Percentiles rank a stretch among this genome's conserved stretches.
Evolutionary conservation across 2,113 vertebrate genomes (phyloP).

Genomic region (Lophotis ruficrista): DNA sequence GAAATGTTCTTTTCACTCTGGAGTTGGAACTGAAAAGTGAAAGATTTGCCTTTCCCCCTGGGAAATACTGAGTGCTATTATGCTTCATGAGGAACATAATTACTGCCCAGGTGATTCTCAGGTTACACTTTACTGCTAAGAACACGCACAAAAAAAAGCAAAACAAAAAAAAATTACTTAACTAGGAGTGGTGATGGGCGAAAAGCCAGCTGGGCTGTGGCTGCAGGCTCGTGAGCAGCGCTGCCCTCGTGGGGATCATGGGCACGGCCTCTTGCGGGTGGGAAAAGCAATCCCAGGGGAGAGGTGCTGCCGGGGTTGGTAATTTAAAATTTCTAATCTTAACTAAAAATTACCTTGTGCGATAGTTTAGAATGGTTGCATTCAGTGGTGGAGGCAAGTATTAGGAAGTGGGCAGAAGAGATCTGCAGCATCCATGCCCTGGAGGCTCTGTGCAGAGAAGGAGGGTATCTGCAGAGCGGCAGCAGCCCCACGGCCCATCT

Average conservation of each 20-base stretch:
- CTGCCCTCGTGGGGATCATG: rapidly evolving
- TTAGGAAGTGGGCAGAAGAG: not conserved
- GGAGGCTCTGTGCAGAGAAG: not conserved
- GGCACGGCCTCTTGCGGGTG: rapidly evolving
- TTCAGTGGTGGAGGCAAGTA: not conserved
- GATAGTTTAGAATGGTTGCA: not conserved
- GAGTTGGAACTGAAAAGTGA: not conserved
- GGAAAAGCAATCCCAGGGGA: not conserved
- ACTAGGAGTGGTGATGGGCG: rapidly evolving
- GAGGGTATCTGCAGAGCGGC: not conserved
- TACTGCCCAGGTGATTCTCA: slow-evolving; percentile 1
- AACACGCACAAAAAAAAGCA: rapidly evolving
- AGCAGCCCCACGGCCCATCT: rapidly evolving
- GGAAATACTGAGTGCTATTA: slow-evolving; percentile 17
- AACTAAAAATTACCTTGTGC: too few relatives aligned
- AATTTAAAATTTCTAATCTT: too few relatives aligned
- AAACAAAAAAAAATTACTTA: not conserved
- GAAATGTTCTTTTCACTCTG: slow-evolving; percentile 13
- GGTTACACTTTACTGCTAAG: not conserved
- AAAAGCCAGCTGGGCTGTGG: rapidly evolving
- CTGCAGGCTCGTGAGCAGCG: rapidly evolving
- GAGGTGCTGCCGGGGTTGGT: not conserved
- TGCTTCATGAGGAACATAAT: slow-evolving; percentile 10
- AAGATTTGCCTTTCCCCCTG: slow-evolving; percentile 1
- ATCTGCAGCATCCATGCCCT: rapidly evolving